Evolutionary conservation across 2,797 vertebrate species (phyloP).

Genomic region (Hoplostethus atlanticus): DNA sequence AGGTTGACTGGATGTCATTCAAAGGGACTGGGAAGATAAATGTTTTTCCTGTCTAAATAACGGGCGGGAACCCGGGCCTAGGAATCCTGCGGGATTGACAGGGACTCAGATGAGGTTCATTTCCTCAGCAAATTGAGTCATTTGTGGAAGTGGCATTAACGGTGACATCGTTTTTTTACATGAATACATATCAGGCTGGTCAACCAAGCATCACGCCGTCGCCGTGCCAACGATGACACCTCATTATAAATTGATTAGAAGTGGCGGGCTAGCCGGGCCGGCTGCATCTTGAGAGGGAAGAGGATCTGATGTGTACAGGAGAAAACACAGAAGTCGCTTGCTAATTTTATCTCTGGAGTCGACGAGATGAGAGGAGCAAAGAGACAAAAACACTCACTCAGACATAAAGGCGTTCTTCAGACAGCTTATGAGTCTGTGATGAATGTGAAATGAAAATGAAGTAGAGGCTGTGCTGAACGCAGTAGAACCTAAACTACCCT

Average conservation of each 20-base stretch:
- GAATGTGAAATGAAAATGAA: constrained; percentile 51
- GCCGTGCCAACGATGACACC: constrained; percentile 62
- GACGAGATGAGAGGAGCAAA: constrained; percentile 57
- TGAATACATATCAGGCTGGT: constrained; percentile 77
- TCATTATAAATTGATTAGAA: constrained; percentile 76
- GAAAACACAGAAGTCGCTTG: constrained; percentile 55
- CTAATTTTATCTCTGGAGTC: constrained; percentile 70
- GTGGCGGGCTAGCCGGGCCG: constrained; percentile 31
- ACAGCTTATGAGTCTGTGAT: constrained; percentile 42
- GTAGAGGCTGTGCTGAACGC: constrained; percentile 28
- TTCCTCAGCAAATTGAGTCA: constrained; percentile 78
- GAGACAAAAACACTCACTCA: constrained; percentile 48
- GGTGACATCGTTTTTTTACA: constrained; percentile 68
- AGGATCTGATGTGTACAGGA: constrained; percentile 7
- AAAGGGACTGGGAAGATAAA: constrained; percentile 3
- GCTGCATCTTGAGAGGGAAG: constrained; percentile 22
- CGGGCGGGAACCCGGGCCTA: constrained; percentile 1
- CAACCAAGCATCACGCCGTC: constrained; percentile 61
- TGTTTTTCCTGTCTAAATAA: not conserved
- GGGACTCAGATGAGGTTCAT: constrained; percentile 72
- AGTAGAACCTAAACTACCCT: constrained; percentile 20
- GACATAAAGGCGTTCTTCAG: constrained; percentile 30
- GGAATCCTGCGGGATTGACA: constrained; percentile 64
- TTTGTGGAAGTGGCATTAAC: constrained; percentile 74
- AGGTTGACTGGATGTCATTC: not conserved